Conservation (phyloP, 1,140 invertebrate genomes). For the Halotydeus destructor region DNA sequence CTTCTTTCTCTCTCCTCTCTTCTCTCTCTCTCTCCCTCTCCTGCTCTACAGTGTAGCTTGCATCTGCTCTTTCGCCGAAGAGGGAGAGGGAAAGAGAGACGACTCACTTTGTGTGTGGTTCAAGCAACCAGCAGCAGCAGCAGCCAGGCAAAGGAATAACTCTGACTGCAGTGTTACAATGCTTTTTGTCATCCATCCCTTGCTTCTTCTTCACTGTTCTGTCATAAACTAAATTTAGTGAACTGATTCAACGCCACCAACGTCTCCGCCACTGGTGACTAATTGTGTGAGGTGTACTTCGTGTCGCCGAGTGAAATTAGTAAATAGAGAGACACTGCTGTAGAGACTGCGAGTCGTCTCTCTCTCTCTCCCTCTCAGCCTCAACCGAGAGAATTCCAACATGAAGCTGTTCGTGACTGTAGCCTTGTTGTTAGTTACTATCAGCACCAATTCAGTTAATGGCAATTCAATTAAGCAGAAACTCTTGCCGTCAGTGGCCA, state of each 20-base stretch:
- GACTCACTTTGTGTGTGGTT: not conserved
- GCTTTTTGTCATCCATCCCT: too few species aligned
- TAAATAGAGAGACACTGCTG: too few species aligned
- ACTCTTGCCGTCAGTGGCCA: not conserved
- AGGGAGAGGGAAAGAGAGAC: not conserved
- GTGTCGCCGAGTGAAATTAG: too few species aligned
- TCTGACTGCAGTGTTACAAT: not conserved
- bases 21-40: not conserved
- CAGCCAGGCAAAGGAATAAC: not conserved
- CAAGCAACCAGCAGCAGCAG: not conserved
- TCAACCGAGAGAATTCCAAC: too few species aligned
- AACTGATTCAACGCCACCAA: not conserved
- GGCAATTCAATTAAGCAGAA: not conserved
- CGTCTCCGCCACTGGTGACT: too few species aligned
- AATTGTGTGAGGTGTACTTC: too few species aligned
- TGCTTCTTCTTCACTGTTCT: not conserved
- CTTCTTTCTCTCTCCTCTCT: not conserved
- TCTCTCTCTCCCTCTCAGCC: too few species aligned
- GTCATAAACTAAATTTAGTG: not conserved
- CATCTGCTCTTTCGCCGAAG: not conserved
- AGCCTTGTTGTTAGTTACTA: too few species aligned
- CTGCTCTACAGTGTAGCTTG: not conserved
- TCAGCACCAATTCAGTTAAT: too few species aligned
- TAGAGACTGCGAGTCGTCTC: too few species aligned
- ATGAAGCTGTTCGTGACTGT: too few species aligned